Evolutionary conservation across 2,797 vertebrate genomes (phyloP).

Genomic region (Cryptoprocta ferox): DNA sequence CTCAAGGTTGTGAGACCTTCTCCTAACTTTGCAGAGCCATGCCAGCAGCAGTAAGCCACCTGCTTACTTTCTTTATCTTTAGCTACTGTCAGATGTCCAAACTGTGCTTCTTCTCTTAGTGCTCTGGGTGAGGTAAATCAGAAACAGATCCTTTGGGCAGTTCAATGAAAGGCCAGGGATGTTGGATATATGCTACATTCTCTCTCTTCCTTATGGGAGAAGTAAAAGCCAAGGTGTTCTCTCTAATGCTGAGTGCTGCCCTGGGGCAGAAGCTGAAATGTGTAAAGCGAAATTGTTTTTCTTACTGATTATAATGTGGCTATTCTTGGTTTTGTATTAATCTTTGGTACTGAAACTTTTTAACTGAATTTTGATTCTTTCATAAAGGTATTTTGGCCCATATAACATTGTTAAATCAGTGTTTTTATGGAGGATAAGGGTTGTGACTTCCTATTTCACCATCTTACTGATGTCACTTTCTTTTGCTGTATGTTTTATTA

Average conservation of each 20-base stretch:
- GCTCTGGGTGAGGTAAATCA: not conserved
- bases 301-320: not conserved
- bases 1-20: not conserved
- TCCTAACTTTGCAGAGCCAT: too few relatives aligned
- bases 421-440: not conserved
- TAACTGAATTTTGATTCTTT: not conserved
- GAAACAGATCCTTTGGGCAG: not conserved
- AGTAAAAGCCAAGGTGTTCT: not conserved
- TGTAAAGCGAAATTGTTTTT: not conserved
- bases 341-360: not conserved
- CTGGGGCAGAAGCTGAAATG: not conserved
- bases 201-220: not conserved
- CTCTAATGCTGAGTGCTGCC: not conserved
- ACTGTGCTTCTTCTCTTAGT: not conserved
- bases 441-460: not conserved
- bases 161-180: not conserved
- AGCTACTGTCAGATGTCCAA: not conserved
- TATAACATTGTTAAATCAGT: not conserved
- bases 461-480: not conserved
- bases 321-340: not conserved
- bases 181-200: not conserved
- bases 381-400: not conserved
- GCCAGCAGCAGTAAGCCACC: not conserved
- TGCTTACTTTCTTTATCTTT: not conserved
- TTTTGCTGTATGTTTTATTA: not conserved